Conservation (phyloP, 1,140 invertebrate genomes). For the Octopus bimaculoides region DNA sequence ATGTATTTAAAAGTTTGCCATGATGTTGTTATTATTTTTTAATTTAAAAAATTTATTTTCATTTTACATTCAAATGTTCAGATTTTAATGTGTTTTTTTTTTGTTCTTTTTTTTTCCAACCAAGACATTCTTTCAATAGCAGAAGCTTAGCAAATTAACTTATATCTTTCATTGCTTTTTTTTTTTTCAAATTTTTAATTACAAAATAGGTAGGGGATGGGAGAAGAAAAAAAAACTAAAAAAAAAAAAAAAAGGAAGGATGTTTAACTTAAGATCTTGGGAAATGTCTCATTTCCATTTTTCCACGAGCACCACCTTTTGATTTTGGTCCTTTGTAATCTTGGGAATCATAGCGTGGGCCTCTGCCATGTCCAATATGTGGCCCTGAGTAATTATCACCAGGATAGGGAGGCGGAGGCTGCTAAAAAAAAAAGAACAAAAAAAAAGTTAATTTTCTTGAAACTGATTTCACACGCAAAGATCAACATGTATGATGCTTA, state of each 20-base stretch:
- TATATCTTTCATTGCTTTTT: background rate
- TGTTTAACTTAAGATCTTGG: background rate
- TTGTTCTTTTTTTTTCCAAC: background rate
- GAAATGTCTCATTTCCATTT: background rate
- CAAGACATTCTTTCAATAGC: background rate
- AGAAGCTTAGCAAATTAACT: background rate
- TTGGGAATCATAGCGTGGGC: conserved; percentile 6
- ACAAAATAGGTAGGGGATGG: background rate
- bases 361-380: conserved; percentile 33
- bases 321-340: conserved; percentile 14
- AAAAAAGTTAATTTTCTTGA: conserved; percentile 5
- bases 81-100: background rate
- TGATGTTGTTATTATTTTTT: background rate
- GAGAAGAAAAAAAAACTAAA: conserved; percentile 6
- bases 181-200: background rate
- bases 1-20: background rate
- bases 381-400: conserved; percentile 24
- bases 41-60: background rate
- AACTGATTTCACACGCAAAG: background rate
- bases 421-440: conserved; percentile 23
- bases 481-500: conserved; percentile 15
- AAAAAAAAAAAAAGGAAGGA: background rate
- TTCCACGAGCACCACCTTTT: background rate
- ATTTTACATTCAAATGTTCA: background rate
- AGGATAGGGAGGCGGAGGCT: conserved; percentile 36